Evolutionary conservation across 2,888 invertebrate genomes (phyloP), one percentile per base, ranked within the genome.

Genomic region (Drosophila eohydei): DNA sequence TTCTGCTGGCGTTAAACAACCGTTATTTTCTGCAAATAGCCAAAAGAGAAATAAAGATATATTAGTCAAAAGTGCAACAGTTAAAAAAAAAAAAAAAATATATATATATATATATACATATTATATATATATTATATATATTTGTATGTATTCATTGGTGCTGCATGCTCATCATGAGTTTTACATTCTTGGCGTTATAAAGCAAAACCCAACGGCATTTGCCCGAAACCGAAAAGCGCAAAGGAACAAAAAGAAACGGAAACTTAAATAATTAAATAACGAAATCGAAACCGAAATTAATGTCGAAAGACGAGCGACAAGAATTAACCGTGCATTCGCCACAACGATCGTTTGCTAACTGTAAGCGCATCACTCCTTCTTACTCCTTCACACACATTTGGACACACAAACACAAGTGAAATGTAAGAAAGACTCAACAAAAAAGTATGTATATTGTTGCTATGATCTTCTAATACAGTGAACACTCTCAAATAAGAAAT

Each of bases 1-100:
- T 57, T 82, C 85, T 69, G 85, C 78, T 43, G 88, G 74, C 66
- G 85, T 78, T 54, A 90, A 58, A 38, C 85, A 78, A 28, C 69
- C 80, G 64, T 70, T 58, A 67, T 66, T 87, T 75, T 78, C 86
- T 87, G 86, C 51, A 88, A 88, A 51, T 60, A 62, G 57, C 55
- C 14, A 63, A 55, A 56, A 55, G 52, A 32, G 38, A 32, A 38
- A n/a, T 16, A 48, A 50, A 55, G 43, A 58, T 34, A 21, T 3
- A 59, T 71, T 59, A 62, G 14, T 30, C 1, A 46, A 65, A 58
- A 34, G 16, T 26, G 38, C 26, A 34, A 57, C 11, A n/a, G 8
- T 1, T 21, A 50, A 56, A n/a, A n/a, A n/a, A n/a, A n/a, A n/a
- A n/a, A n/a, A n/a, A n/a, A n/a, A 40, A 41, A n/a, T 30, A 28